Percentiles rank a stretch among this genome's conserved stretches.
These are phyloP conservation scores for Cantharis lateralis DNA, from an alignment of 2,888 invertebrate genomes.

Conservation along the genomic window DNA sequence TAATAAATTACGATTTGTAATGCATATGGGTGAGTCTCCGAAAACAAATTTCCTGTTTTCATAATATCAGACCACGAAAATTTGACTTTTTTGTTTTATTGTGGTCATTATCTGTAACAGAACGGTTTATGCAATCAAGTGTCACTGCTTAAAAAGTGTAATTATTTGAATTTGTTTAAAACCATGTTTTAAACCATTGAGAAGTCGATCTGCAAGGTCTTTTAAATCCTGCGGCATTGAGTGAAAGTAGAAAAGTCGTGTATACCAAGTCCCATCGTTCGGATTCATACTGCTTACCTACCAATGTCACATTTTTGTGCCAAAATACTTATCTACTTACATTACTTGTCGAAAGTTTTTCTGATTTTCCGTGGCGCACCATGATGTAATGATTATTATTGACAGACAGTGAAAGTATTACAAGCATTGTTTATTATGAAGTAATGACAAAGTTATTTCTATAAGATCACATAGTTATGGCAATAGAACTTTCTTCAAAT, in stretches of 20 bases:
- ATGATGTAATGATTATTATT: slow-evolving; percentile 25
- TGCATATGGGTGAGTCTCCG: not conserved
- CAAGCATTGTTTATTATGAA: slow-evolving; percentile 10
- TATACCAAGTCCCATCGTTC: slow-evolving; percentile 7
- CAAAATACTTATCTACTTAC: not conserved
- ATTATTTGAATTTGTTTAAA: not conserved
- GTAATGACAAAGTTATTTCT: slow-evolving; percentile 12
- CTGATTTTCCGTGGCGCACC: not conserved
- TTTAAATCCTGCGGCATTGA: slow-evolving; percentile 17
- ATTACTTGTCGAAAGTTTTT: not conserved
- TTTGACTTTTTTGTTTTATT: not conserved
- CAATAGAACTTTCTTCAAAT: not conserved
- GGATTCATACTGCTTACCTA: not conserved
- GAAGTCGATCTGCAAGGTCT: slow-evolving; percentile 23
- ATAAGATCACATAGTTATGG: not conserved
- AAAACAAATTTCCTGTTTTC: not conserved
- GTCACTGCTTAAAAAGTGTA: slow-evolving; percentile 17
- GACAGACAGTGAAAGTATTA: slow-evolving; percentile 22
- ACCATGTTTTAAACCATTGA: too few species aligned
- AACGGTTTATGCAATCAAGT: slow-evolving; percentile 12
- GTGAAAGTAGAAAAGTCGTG: slow-evolving; percentile 28
- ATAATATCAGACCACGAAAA: not conserved
- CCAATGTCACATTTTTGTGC: slow-evolving; percentile 10
- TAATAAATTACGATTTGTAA: not conserved
- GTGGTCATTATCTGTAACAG: not conserved